Conservation (phyloP, 2,888 invertebrate genomes). For the Sarcophaga caerulescens region DNA sequence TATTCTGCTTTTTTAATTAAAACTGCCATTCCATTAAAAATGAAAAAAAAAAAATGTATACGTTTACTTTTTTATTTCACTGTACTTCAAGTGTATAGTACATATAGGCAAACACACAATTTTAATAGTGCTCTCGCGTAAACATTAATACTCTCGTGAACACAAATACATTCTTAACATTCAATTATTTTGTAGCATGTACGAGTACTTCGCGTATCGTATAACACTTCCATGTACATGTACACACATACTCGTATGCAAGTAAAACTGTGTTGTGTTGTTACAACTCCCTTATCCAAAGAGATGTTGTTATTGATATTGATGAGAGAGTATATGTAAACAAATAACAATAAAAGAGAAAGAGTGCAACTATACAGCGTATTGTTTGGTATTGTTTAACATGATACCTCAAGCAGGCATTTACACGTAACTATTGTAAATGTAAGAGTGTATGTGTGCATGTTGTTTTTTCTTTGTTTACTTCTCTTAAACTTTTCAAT, state of each 20-base stretch:
- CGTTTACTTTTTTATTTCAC: neutral
- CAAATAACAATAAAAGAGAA: too few species aligned
- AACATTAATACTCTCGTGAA: neutral
- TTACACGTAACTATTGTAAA: neutral
- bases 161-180: neutral
- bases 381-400: too few species aligned
- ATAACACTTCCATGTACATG: neutral
- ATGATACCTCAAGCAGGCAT: too few species aligned
- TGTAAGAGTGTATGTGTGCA: neutral
- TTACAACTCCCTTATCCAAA: too few species aligned
- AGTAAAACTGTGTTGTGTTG: too few species aligned
- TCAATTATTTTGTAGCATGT: conserved; percentile 13
- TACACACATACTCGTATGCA: too few species aligned
- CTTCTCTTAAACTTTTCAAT: neutral
- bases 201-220: neutral
- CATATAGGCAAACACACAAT: neutral
- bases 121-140: neutral
- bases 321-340: too few species aligned
- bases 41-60: neutral
- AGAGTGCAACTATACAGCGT: too few species aligned
- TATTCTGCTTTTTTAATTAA: too few species aligned
- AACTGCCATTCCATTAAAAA: neutral
- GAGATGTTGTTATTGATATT: too few species aligned
- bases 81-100: neutral
- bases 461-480: neutral